Evolutionary conservation across 37 sponge, comb jelly and placozoan genomes (phyloP).

Genomic region (Mnemiopsis leidyi): DNA sequence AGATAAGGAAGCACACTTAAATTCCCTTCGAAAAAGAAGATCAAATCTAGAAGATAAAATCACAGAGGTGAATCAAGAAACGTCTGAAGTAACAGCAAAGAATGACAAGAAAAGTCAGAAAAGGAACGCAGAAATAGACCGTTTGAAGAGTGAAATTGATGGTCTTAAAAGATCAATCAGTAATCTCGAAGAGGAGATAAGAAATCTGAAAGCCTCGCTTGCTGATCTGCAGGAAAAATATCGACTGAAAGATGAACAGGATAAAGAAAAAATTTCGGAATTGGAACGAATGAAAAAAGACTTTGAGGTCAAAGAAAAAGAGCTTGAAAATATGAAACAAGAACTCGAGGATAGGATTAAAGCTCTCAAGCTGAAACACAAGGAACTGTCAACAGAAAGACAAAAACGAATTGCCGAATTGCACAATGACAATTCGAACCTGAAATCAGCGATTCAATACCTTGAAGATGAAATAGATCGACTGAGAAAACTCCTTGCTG

Average conservation of each 20-base stretch:
- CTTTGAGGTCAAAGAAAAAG: not conserved
- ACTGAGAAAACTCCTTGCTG: not conserved
- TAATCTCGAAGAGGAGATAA: not conserved
- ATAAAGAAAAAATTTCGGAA: not conserved
- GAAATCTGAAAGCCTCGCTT: not conserved
- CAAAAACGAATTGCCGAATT: not conserved
- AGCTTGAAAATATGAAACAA: not conserved
- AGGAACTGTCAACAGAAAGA: not conserved
- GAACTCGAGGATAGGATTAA: conserved; percentile 19
- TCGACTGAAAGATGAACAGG: not conserved
- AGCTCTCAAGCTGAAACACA: not conserved
- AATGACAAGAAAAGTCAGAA: not conserved
- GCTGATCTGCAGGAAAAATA: not conserved
- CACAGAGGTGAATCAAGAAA: not conserved
- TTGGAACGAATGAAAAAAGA: not conserved
- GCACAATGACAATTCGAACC: not conserved
- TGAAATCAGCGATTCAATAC: not conserved
- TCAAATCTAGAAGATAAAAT: not conserved
- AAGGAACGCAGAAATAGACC: not conserved
- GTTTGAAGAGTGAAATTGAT: not conserved
- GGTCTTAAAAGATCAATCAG: not conserved
- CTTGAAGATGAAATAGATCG: conserved; percentile 11
- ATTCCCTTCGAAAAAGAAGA: not conserved
- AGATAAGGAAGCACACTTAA: not conserved
- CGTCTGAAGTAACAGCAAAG: not conserved